Evolutionary conservation across 1,140 invertebrate species (phyloP).

Genomic region (Scaptomyza graminum): DNA sequence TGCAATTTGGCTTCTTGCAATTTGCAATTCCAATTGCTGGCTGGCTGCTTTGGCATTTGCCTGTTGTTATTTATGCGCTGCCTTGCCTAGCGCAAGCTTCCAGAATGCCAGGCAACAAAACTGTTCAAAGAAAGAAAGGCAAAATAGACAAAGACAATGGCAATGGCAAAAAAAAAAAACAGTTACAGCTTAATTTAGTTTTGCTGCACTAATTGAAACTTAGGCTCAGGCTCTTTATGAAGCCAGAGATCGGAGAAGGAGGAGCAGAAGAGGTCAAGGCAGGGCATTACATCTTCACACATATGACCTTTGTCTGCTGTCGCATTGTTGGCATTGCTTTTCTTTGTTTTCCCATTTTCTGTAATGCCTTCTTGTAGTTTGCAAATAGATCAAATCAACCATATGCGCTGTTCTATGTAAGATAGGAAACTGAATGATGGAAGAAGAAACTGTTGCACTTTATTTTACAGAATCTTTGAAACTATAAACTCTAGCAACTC

Average conservation of each 20-base stretch:
- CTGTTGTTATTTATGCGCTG: constrained; percentile 67
- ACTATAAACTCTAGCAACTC: no score
- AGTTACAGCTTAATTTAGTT: constrained; percentile 77
- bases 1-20: constrained; percentile 30
- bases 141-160: neutral
- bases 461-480: no score
- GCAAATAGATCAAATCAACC: neutral
- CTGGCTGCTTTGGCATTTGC: constrained; percentile 33
- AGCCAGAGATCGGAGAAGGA: neutral
- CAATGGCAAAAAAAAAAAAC: constrained; percentile 11
- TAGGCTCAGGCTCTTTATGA: constrained; percentile 32
- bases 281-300: constrained; percentile 67
- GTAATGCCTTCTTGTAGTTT: neutral
- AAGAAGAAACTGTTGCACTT: neutral
- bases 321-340: constrained; percentile 16
- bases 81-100: neutral
- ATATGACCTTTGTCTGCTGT: constrained; percentile 58
- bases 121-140: neutral
- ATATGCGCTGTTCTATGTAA: neutral
- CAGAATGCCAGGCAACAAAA: constrained; percentile 9
- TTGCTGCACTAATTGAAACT: constrained; percentile 77
- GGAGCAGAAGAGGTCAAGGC: neutral
- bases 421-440: no score
- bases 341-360: constrained; percentile 12
- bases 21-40: constrained; percentile 49